phyloP scores from a whole-genome alignment of 2,888 invertebrate genomes.

The Agriopis marginaria region DNA sequence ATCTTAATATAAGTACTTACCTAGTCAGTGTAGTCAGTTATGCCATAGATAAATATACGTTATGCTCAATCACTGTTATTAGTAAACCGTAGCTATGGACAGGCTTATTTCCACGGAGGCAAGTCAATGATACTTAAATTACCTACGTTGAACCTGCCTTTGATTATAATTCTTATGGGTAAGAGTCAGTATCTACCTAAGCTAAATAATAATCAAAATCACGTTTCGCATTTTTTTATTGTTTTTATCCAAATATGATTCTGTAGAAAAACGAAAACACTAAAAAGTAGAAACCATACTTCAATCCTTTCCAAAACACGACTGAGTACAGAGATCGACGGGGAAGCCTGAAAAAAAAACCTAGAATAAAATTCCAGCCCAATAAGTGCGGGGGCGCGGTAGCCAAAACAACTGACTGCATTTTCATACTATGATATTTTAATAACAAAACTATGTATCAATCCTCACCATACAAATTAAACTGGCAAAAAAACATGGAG shows the following conservation, averaged over 20 bases:
- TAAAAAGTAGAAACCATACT: conserved; percentile 70
- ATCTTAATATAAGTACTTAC: too few species aligned
- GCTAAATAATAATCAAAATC: background rate
- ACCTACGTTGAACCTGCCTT: too few species aligned
- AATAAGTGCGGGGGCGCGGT: conserved; percentile 22
- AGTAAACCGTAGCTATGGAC: too few species aligned
- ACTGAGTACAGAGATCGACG: conserved; percentile 55
- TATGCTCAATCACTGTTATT: too few species aligned
- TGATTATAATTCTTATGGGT: too few species aligned
- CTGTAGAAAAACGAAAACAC: conserved; percentile 74
- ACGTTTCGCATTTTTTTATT: conserved; percentile 8
- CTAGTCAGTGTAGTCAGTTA: too few species aligned
- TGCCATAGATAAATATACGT: too few species aligned
- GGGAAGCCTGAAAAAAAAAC: conserved; percentile 68
- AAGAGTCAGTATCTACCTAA: too few species aligned
- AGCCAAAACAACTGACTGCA: conserved; percentile 11
- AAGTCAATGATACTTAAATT: too few species aligned
- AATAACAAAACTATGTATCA: background rate
- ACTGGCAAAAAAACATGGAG: background rate
- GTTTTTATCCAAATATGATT: conserved; percentile 66
- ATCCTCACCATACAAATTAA: background rate
- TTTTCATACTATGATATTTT: background rate
- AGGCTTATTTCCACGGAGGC: too few species aligned
- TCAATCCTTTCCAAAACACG: conserved; percentile 63
- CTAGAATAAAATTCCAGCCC: background rate